These are phyloP conservation scores for Erythrocebus patas DNA, from an alignment of 2,113 vertebrate species.

Conservation along the genomic window DNA sequence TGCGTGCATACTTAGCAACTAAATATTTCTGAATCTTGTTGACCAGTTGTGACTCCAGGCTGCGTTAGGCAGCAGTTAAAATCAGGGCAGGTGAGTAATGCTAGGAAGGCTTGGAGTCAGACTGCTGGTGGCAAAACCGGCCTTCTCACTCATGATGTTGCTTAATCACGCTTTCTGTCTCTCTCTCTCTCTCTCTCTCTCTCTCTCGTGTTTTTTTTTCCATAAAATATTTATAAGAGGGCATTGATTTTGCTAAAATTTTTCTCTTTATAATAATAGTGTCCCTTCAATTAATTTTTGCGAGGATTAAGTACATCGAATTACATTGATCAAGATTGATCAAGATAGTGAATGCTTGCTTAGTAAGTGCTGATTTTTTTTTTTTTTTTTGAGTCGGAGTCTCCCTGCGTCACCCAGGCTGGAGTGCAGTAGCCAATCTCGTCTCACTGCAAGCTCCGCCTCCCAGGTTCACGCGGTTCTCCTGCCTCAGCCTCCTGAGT, in stretches of 20 bases:
- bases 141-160: neutral
- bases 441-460: too few relatives aligned
- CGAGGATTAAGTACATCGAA: neutral
- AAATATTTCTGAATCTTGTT: neutral
- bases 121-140: neutral
- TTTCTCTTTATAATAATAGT: constrained; percentile 31
- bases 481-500: too few relatives aligned
- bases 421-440: too few relatives aligned
- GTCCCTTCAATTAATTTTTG: neutral
- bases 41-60: neutral
- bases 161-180: neutral
- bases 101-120: neutral
- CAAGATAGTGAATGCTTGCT: neutral
- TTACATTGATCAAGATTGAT: neutral
- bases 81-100: neutral
- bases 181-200: neutral
- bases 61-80: neutral
- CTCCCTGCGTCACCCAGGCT: too few relatives aligned
- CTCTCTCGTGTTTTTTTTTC: too few relatives aligned
- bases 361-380: neutral
- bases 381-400: too few relatives aligned
- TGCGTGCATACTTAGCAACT: too few relatives aligned
- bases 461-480: too few relatives aligned
- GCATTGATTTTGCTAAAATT: constrained; percentile 13
- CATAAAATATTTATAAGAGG: neutral